Conservation (phyloP, 2,113 vertebrate species). For the Noctilio leporinus region DNA sequence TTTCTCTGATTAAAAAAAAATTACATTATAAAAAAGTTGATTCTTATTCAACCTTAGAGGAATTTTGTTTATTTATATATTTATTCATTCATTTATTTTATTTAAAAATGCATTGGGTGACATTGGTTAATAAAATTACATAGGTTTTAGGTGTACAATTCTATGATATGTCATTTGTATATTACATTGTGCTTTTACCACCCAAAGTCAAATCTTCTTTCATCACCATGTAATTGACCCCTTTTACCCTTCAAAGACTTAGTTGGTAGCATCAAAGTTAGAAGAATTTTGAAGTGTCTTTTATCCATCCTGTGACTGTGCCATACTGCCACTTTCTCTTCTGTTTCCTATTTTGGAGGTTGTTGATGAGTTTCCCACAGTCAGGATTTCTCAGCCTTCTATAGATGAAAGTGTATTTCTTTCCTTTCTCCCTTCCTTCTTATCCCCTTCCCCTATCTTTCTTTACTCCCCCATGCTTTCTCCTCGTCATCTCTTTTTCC, state of each 20-base stretch:
- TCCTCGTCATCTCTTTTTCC: not conserved
- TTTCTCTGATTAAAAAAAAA: not conserved
- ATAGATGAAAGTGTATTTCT: not conserved
- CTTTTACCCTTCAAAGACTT: not conserved
- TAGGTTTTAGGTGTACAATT: not conserved
- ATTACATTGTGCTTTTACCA: not conserved
- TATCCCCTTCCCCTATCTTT: not conserved
- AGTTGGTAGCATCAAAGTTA: not conserved
- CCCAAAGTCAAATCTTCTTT: not conserved
- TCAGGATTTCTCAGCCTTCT: not conserved
- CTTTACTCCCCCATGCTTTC: not conserved
- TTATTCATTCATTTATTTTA: not conserved
- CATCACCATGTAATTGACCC: not conserved
- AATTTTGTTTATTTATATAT: not conserved
- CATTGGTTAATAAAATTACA: not conserved
- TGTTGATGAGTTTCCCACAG: not conserved
- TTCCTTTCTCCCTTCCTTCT: not conserved
- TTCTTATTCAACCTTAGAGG: not conserved
- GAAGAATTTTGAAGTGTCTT: not conserved
- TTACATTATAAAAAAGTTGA: not conserved
- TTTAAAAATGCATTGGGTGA: not conserved
- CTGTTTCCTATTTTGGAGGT: not conserved
- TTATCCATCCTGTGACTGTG: not conserved
- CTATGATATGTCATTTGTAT: not conserved
- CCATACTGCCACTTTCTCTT: not conserved